Evolutionary conservation across 1,140 invertebrate genomes (phyloP).

Genomic region (Homarus americanus): DNA sequence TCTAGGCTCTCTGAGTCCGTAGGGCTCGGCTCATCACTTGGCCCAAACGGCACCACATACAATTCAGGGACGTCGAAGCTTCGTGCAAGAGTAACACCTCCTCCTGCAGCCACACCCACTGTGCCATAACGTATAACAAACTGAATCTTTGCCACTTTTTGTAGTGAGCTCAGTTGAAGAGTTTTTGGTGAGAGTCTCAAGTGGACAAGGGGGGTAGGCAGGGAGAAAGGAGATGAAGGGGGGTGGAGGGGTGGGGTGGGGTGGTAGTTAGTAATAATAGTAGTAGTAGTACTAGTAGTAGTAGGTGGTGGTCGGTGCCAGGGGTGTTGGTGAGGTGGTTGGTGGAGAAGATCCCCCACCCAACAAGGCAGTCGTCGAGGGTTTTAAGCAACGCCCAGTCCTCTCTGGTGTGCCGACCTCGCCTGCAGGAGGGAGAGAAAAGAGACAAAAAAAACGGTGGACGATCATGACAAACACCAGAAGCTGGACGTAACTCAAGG

Average conservation of each 20-base stretch:
- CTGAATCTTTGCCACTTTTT: background rate
- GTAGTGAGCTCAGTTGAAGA: background rate
- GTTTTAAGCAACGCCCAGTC: slow-evolving; percentile 67
- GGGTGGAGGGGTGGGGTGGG: background rate
- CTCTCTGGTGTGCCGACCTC: slow-evolving; percentile 45
- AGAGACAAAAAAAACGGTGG: background rate
- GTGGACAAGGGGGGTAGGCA: no score
- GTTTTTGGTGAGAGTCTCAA: background rate
- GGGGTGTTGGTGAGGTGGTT: background rate
- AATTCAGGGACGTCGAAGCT: background rate
- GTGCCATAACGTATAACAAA: background rate
- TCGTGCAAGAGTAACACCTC: background rate
- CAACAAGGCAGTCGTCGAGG: slow-evolving; percentile 22
- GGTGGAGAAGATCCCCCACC: no score
- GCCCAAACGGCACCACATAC: no score
- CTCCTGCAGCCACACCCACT: background rate
- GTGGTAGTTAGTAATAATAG: background rate
- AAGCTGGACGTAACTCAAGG: background rate
- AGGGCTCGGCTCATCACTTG: no score
- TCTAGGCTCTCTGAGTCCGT: background rate
- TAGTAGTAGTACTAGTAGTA: slow-evolving; percentile 18
- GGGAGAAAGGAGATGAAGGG: no score
- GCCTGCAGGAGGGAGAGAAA: slow-evolving; percentile 35
- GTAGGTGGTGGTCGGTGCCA: background rate
- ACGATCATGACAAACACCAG: background rate